Evolutionary conservation across 2,888 invertebrate genomes (phyloP).

Genomic region (Calameuta pallipes): DNA sequence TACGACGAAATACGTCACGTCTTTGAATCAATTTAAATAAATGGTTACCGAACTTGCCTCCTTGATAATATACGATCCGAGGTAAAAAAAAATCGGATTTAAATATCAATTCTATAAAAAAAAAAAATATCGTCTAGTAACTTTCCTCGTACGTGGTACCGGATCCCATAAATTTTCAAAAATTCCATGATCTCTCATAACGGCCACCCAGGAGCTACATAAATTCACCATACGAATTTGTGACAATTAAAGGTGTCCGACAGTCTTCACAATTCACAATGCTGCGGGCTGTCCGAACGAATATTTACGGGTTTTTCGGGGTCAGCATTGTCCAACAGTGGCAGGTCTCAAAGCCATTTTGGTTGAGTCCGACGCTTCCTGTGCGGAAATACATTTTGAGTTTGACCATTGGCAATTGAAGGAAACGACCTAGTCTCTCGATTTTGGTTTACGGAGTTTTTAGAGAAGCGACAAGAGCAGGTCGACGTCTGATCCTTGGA

Average conservation of each 20-base stretch:
- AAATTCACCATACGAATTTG: slow-evolving; percentile 40
- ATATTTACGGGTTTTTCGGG: slow-evolving; percentile 46
- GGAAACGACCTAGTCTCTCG: slow-evolving; percentile 5
- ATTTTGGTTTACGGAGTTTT: background rate
- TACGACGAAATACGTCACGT: background rate
- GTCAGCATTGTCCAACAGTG: slow-evolving; percentile 40
- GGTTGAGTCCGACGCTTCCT: slow-evolving; percentile 19
- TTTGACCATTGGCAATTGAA: background rate
- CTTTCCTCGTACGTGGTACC: background rate
- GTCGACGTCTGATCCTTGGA: background rate
- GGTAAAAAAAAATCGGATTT: background rate
- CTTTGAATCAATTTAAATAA: background rate
- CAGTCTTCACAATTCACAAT: slow-evolving; percentile 12
- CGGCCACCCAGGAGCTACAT: slow-evolving; percentile 49
- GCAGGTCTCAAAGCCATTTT: slow-evolving; percentile 1
- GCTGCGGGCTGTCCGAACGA: slow-evolving; percentile 32
- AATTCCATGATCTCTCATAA: background rate
- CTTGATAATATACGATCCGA: background rate
- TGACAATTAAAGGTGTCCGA: slow-evolving; percentile 42
- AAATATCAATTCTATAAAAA: background rate
- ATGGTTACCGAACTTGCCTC: background rate
- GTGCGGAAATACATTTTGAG: slow-evolving; percentile 19
- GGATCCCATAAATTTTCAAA: background rate
- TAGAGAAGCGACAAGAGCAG: slow-evolving; percentile 10
- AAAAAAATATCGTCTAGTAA: background rate